Conservation (phyloP, 2,113 vertebrate genomes). For the Lagenorhynchus albirostris region DNA sequence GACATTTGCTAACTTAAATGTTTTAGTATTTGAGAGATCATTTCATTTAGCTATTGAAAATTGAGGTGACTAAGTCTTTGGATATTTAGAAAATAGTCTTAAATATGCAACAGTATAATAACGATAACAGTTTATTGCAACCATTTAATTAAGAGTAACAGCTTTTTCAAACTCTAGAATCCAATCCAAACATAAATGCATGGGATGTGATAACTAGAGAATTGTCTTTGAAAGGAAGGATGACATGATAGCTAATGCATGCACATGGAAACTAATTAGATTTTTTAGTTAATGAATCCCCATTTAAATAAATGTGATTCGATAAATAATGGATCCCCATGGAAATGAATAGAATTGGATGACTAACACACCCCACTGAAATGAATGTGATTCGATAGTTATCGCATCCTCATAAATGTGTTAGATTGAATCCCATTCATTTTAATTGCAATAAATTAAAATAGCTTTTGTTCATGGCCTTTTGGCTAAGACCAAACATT, state of each 20-base stretch:
- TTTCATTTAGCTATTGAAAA: conserved; percentile 61
- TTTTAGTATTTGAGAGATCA: conserved; percentile 39
- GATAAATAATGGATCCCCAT: conserved; percentile 77
- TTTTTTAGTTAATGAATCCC: conserved; percentile 76
- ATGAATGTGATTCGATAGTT: conserved; percentile 69
- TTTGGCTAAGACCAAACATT: conserved; percentile 73
- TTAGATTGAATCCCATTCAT: conserved; percentile 72
- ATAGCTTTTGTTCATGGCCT: conserved; percentile 72
- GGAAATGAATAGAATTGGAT: conserved; percentile 72
- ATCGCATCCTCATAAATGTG: conserved; percentile 65
- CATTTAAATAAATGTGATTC: conserved; percentile 78
- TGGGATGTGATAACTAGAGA: conserved; percentile 73
- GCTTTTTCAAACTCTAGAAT: conserved; percentile 72
- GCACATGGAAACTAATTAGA: conserved; percentile 75
- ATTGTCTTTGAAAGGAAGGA: conserved; percentile 74
- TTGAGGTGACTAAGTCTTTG: conserved; percentile 25
- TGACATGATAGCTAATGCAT: conserved; percentile 74
- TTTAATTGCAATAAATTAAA: conserved; percentile 78
- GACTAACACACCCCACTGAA: conserved; percentile 70
- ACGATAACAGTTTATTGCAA: conserved; percentile 75
- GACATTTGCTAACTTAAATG: conserved; percentile 44
- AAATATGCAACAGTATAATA: conserved; percentile 75
- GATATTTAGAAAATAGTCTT: conserved; percentile 70
- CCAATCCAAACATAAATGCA: conserved; percentile 72
- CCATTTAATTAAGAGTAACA: conserved; percentile 79